Conservation (phyloP, 2,888 invertebrate genomes). For the Pandemis cinnamomeana region DNA sequence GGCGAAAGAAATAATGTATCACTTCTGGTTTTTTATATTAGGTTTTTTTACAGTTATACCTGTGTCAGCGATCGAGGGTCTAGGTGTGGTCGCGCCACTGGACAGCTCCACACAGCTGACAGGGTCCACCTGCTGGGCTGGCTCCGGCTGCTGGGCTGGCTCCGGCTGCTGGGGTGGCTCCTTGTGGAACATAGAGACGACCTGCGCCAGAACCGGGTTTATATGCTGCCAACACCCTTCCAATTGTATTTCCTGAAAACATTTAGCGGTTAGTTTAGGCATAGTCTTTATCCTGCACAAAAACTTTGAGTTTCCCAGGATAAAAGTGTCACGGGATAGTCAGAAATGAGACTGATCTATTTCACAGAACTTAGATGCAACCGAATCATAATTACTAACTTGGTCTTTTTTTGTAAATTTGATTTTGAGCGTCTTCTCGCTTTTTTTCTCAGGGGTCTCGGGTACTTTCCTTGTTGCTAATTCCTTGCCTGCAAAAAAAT, state of each 20-base stretch:
- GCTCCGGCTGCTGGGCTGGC: conserved; percentile 39
- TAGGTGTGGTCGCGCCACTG: conserved; percentile 25
- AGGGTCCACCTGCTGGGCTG: conserved; percentile 5
- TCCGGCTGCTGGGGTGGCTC: conserved; percentile 44
- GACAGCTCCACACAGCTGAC: conserved; percentile 28
- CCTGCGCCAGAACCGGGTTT: conserved; percentile 65
- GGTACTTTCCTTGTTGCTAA: conserved; percentile 22
- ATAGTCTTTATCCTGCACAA: too few species aligned
- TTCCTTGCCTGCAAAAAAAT: conserved; percentile 39
- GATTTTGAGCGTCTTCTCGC: conserved; percentile 61
- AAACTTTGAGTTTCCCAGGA: too few species aligned
- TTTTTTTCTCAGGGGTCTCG: conserved; percentile 13
- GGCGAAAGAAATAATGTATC: too few species aligned
- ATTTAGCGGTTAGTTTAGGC: not conserved
- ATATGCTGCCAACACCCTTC: conserved; percentile 73
- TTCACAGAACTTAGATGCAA: too few species aligned
- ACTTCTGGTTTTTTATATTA: too few species aligned
- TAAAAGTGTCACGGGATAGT: too few species aligned
- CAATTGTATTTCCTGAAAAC: conserved; percentile 64
- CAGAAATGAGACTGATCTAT: too few species aligned
- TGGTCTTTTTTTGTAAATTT: conserved; percentile 68
- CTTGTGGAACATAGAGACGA: conserved; percentile 65
- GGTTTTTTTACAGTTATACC: not conserved
- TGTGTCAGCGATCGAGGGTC: not conserved
- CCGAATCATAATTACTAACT: conserved; percentile 50